Evolutionary conservation across 1,140 invertebrate genomes (phyloP), one percentile per base, ranked within the genome.

Genomic region (Branchinecta lynchi): DNA sequence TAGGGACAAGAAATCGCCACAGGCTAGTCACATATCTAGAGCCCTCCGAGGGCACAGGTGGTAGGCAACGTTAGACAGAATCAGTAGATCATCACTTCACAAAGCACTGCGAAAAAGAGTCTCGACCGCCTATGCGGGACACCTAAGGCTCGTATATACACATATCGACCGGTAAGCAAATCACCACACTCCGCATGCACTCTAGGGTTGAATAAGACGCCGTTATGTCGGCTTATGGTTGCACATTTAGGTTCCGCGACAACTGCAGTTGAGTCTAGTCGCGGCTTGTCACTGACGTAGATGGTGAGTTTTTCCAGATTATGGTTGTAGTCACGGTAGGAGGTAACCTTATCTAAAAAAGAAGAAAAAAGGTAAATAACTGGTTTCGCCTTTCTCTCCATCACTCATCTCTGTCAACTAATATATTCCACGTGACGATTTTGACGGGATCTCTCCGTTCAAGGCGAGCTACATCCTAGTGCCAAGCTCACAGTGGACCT

Each of bases 51-150:
- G 32, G 32, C 32, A 32, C 32, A 32, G 32, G 5, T 32, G 32
- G 32, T 32, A 32, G 32, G 32, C 32, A 32, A 60, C 17, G 17
- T 60, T 60, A 6, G 12, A 2, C 12, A 2, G 12, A 60, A 60
- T 75, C 71, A 79, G 71, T 83, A 83, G n/a, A 82, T 80, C 74
- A 78, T 78, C 10, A 84, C 82, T 76, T 84, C 82, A 73, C 83
- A 84, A 9, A 84, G 73, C 21, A 84, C 79, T 46, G 82, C 78
- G 51, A 79, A 81, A 74, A 82, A 84, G 7, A 83, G 74, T 70
- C 79, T 76, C 69, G 78, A 80, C 79, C 80, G 83, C 46, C 80
- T 76, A 73, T 82, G 79, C n/a, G 79, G 77, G 5, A 80, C 76
- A n/a, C 82, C 82, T 71, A 77, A 79, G 0, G 82, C 81, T 73